Evolutionary conservation across 2,113 vertebrate species (phyloP).

Genomic region (Arothron firmamentum): DNA sequence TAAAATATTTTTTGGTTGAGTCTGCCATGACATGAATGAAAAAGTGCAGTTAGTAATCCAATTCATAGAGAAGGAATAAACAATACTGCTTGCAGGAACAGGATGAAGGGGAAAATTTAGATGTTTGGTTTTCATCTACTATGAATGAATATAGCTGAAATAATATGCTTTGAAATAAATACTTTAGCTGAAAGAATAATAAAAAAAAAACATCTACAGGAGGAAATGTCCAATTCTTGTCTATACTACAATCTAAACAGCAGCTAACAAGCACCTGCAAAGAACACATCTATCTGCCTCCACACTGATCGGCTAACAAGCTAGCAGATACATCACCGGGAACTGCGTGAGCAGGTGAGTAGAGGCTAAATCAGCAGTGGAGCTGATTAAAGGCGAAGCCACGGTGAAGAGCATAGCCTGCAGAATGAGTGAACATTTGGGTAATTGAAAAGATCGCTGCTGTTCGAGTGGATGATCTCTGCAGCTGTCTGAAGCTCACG

Average conservation of each 20-base stretch:
- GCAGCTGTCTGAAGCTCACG: slow-evolving; percentile 43
- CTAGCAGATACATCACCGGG: slow-evolving; percentile 24
- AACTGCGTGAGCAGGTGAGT: slow-evolving; percentile 27
- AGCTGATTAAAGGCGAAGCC: slow-evolving; percentile 41
- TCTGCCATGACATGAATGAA: slow-evolving; percentile 27
- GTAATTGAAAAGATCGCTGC: slow-evolving; percentile 49
- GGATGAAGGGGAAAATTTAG: background rate
- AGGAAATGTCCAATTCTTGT: background rate
- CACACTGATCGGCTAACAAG: slow-evolving; percentile 33
- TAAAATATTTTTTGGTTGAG: slow-evolving; percentile 60
- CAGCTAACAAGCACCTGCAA: slow-evolving; percentile 30
- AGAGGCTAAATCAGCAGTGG: slow-evolving; percentile 50
- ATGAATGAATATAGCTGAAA: background rate
- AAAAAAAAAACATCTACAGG: background rate
- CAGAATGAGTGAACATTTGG: slow-evolving; percentile 49
- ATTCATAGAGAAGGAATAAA: slow-evolving; percentile 57
- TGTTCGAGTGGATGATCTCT: slow-evolving; percentile 52
- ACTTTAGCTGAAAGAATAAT: background rate
- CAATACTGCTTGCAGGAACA: slow-evolving; percentile 36
- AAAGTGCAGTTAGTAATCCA: slow-evolving; percentile 33
- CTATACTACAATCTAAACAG: background rate
- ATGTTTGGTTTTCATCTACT: background rate
- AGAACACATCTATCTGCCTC: slow-evolving; percentile 27
- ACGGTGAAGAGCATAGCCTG: slow-evolving; percentile 12
- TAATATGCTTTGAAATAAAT: background rate